A percentile compares a stretch with the other conserved stretches of the same genome.
Evolutionary conservation across 2,797 vertebrate species (phyloP).

Genomic region (Manis pentadactyla): DNA sequence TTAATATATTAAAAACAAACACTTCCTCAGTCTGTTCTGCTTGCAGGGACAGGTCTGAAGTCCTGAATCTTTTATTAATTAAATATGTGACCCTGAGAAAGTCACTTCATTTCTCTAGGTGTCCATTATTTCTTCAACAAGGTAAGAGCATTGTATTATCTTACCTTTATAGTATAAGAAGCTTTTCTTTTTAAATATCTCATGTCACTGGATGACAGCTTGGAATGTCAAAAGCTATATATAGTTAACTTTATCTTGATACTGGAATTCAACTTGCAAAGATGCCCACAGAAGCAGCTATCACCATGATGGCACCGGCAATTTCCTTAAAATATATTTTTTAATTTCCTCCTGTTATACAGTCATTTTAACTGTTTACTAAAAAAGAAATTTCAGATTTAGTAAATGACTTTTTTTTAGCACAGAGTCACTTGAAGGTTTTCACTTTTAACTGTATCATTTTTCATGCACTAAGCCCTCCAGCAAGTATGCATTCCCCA

Average conservation of each 20-base stretch:
- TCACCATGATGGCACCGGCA: not conserved
- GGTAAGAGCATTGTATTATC: not conserved
- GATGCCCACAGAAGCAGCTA: not conserved
- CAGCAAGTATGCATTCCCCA: not conserved
- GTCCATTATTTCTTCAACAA: constrained; percentile 6
- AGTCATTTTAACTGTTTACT: constrained; percentile 40
- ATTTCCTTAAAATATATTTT: not conserved
- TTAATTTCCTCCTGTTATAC: not conserved
- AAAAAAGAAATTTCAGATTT: not conserved
- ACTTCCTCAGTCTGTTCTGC: not conserved
- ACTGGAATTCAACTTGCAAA: not conserved
- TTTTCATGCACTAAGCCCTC: not conserved
- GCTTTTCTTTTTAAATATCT: not conserved
- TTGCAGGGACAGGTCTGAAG: not conserved
- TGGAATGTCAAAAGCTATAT: not conserved
- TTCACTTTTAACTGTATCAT: not conserved
- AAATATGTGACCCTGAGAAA: not conserved
- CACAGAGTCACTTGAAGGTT: not conserved
- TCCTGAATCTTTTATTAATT: not conserved
- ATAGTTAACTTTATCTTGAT: not conserved
- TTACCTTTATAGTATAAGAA: not conserved
- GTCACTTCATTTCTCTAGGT: not conserved
- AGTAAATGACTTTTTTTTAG: constrained; percentile 31
- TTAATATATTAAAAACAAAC: not conserved
- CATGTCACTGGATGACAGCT: not conserved